These are phyloP conservation scores for Centropus unirufus DNA, from an alignment of 2,113 vertebrate genomes.

Conservation along the genomic window DNA sequence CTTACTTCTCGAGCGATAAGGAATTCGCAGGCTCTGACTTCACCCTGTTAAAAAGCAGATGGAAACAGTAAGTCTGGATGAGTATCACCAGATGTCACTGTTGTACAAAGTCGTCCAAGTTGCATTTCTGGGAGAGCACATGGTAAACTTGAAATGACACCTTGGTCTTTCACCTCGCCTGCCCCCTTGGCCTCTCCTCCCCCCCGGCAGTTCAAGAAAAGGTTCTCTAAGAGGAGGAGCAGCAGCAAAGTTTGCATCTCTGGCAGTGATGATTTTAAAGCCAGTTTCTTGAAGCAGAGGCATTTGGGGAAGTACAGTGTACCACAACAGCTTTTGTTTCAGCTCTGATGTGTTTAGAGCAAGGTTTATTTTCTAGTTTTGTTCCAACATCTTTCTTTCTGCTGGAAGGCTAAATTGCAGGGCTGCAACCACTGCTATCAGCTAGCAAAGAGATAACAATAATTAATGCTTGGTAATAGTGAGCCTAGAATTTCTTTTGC, in stretches of 20 bases:
- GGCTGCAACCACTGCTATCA: slow-evolving; percentile 1
- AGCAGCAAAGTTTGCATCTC: background rate
- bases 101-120: slow-evolving; percentile 46
- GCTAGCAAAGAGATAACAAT: slow-evolving; percentile 30
- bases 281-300: background rate
- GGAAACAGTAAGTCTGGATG: slow-evolving; percentile 47
- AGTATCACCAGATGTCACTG: slow-evolving; percentile 67
- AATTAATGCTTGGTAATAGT: slow-evolving; percentile 49
- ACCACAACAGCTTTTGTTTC: background rate
- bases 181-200: background rate
- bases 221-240: background rate
- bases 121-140: background rate
- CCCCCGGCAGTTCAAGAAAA: background rate
- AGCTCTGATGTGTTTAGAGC: background rate
- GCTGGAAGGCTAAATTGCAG: slow-evolving; percentile 41
- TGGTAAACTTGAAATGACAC: background rate
- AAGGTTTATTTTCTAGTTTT: background rate
- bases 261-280: background rate
- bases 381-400: background rate
- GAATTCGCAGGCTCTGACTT: background rate
- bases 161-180: background rate
- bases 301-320: background rate
- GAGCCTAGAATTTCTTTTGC: slow-evolving; percentile 7
- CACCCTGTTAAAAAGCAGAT: background rate
- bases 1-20: background rate